Conservation (phyloP, 1,140 invertebrate genomes). For the Nymphalis io region DNA sequence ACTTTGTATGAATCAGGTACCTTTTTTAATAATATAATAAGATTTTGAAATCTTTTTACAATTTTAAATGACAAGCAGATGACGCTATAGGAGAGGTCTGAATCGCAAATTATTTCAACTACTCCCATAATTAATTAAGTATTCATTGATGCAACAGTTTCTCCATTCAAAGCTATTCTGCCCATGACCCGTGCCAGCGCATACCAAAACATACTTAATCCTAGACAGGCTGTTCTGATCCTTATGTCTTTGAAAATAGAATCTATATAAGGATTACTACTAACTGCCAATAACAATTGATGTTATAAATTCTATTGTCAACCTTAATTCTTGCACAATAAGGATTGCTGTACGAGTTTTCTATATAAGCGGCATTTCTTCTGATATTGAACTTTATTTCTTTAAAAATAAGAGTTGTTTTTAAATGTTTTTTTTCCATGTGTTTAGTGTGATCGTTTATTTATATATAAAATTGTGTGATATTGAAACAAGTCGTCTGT, state of each 20-base stretch:
- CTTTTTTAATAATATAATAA: too few species aligned
- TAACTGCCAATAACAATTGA: not conserved
- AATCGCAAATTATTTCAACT: conserved; percentile 16
- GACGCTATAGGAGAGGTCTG: not conserved
- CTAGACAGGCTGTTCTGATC: not conserved
- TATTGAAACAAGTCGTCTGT: not conserved
- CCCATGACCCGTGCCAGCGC: conserved; percentile 8
- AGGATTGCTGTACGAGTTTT: not conserved
- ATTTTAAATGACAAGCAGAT: not conserved
- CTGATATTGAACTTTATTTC: not conserved
- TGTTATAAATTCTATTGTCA: not conserved
- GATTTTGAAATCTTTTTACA: not conserved
- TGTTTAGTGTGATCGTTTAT: not conserved
- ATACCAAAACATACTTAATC: not conserved
- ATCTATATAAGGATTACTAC: not conserved
- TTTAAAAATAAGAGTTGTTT: not conserved
- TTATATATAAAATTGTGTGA: not conserved
- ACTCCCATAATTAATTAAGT: conserved; percentile 16
- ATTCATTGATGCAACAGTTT: conserved; percentile 30
- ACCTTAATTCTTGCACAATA: not conserved
- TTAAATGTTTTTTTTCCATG: not conserved
- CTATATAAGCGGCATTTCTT: not conserved
- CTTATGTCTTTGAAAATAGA: not conserved
- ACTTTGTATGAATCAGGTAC: too few species aligned
- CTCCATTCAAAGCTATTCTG: conserved; percentile 22